phyloP scores from a whole-genome alignment of 92 coral and sea anemone genomes.

The Micromussa lordhowensis region DNA sequence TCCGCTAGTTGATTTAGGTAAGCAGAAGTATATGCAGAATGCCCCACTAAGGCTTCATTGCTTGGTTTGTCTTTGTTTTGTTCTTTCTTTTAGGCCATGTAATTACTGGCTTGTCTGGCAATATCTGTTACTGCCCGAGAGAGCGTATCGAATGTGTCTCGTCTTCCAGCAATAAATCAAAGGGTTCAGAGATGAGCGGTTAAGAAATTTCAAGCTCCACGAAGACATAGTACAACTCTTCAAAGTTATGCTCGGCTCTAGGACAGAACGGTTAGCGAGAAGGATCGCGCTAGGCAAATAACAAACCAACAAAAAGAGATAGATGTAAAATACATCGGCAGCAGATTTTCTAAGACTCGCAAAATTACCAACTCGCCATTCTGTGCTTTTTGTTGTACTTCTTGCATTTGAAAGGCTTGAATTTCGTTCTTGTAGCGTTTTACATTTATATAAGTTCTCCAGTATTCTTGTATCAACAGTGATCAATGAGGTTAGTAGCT shows the following conservation, averaged over 20 bases:
- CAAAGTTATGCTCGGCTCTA: not conserved
- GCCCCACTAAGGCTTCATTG: too few relatives aligned
- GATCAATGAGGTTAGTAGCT: not conserved
- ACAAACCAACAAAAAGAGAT: not conserved
- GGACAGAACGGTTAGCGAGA: not conserved
- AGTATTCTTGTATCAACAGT: too few relatives aligned
- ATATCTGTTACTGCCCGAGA: too few relatives aligned
- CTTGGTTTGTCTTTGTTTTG: too few relatives aligned
- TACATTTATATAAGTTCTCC: not conserved
- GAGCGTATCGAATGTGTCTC: not conserved
- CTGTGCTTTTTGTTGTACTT: not conserved
- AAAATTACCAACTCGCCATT: not conserved
- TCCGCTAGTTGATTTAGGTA: too few relatives aligned
- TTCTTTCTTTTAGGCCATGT: too few relatives aligned
- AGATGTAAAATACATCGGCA: not conserved
- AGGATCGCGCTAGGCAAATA: not conserved
- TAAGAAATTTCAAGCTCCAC: not conserved
- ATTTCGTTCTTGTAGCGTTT: slow-evolving; percentile 4
- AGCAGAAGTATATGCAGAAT: too few relatives aligned
- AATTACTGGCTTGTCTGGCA: too few relatives aligned
- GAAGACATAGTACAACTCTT: not conserved
- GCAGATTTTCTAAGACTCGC: slow-evolving; percentile 15
- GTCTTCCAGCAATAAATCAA: not conserved
- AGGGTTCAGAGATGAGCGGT: not conserved
- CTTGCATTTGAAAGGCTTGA: not conserved